Evolutionary conservation across 2,113 vertebrate genomes (phyloP).

Genomic region (Sceloporus undulatus): DNA sequence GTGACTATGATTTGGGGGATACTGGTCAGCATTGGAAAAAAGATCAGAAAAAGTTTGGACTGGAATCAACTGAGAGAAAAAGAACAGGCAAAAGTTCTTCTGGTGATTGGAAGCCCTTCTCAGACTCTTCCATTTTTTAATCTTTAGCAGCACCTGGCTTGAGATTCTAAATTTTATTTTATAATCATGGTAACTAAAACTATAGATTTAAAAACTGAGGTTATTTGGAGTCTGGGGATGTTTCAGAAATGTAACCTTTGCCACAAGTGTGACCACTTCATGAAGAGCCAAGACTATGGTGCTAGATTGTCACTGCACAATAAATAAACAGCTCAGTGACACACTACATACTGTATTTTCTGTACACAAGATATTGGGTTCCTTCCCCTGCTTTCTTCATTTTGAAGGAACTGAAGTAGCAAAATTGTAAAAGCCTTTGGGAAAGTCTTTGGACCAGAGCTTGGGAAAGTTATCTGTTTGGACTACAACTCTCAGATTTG

Average conservation of each 20-base stretch:
- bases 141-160: background rate
- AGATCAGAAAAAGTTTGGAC: background rate
- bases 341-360: background rate
- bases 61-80: background rate
- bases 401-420: background rate
- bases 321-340: background rate
- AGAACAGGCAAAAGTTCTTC: background rate
- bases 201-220: background rate
- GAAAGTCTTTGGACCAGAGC: too few species aligned
- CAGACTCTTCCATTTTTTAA: slow-evolving; percentile 6
- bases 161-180: background rate
- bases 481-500: too few species aligned
- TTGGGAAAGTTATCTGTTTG: too few species aligned
- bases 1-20: background rate
- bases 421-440: background rate
- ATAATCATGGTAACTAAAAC: slow-evolving; percentile 3
- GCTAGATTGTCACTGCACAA: background rate
- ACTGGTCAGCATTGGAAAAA: background rate
- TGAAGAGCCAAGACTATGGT: background rate
- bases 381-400: background rate
- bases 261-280: background rate
- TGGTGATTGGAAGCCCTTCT: background rate
- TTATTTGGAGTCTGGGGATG: background rate
- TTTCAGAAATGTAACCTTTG: background rate
- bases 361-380: background rate